Base-by-base conservation (phyloP, 2,113 vertebrate genomes). In the Orientallactaga bullata region DNA sequence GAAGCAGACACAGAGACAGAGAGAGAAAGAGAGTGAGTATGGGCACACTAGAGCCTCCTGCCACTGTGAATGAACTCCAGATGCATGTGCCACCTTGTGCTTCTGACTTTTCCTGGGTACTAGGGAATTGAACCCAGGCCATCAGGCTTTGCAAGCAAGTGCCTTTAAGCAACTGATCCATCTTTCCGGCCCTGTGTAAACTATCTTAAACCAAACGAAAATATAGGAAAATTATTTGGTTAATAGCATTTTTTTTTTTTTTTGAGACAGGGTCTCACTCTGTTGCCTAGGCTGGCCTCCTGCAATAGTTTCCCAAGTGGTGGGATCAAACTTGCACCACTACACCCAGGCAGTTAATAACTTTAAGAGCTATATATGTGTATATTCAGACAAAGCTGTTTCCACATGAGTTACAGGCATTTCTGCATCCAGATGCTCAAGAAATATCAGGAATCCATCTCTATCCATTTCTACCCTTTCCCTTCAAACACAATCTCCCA, bases 161-260 rank as follows among this genome's bases (percentile, higher is more conserved):
- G 55, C 55, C 55, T 55, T 55, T 47, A 47, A 16, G 12, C 55
- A 15, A 15, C 55, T 55, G 55, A 55, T 12, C 55, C 55, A 55
- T 55, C 55, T 55, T 11, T 55, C 55, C 55, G 55, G 20, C 26
- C 28, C 58, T 68, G 15, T 60, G 24, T 66, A 81, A 89, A 81
- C 72, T 37, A 93, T 24, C 26, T 92, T 65, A 73, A 89, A 26
- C 9, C 77, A 63, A 80, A 60, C 55, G 65, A 63, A 95, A 42
- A 84, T 11, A 77, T 30, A 37, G 11, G 66, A 55, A 89, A 90
- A 66, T 26, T 73, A 79, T 90, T 93, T 71, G 68, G 23, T 58
- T 79, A 72, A n/a, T 26, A 77, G 16, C 20, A 23, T 28, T 5
- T 16, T 82, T 47, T 66, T 28, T 47, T 83, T 66, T 66, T 47